A percentile compares a stretch with the other conserved stretches of the same genome.
Evolutionary conservation across 2,113 vertebrate genomes (phyloP).

Genomic region (Gasterosteus aculeatus): DNA sequence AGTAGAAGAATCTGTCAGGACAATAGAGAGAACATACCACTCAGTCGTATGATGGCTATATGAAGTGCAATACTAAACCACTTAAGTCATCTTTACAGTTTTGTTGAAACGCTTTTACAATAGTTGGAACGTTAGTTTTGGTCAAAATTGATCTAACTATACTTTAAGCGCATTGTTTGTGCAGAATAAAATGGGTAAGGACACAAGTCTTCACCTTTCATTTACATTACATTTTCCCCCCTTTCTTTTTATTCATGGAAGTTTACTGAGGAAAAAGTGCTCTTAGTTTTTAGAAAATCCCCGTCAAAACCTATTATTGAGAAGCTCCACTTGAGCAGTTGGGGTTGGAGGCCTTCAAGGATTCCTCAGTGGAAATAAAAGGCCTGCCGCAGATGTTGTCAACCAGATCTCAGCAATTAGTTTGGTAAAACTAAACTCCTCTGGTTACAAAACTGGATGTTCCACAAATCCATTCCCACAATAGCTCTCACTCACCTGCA

Average conservation of each 20-base stretch:
- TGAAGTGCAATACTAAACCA: no score
- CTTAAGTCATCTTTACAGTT: no score
- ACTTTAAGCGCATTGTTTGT: background rate
- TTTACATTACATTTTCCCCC: background rate
- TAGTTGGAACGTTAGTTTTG: background rate
- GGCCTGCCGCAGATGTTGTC: background rate
- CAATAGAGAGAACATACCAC: background rate
- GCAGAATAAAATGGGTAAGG: background rate
- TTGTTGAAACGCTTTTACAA: background rate
- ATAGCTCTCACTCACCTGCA: constrained; percentile 59
- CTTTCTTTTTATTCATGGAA: background rate
- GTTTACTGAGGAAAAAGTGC: background rate
- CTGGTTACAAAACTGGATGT: background rate
- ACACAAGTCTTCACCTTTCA: background rate
- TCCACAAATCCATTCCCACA: constrained; percentile 23
- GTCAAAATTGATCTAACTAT: background rate
- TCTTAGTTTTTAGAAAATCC: background rate
- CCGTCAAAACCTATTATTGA: background rate
- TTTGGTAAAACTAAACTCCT: background rate
- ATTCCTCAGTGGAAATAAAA: background rate
- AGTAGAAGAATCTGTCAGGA: constrained; percentile 77
- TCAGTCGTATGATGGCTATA: no score
- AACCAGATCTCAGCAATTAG: background rate
- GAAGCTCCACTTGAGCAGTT: background rate
- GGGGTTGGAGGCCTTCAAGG: background rate